Base-by-base conservation (phyloP, 1,140 invertebrate species). In the Magallana ariakensis region DNA sequence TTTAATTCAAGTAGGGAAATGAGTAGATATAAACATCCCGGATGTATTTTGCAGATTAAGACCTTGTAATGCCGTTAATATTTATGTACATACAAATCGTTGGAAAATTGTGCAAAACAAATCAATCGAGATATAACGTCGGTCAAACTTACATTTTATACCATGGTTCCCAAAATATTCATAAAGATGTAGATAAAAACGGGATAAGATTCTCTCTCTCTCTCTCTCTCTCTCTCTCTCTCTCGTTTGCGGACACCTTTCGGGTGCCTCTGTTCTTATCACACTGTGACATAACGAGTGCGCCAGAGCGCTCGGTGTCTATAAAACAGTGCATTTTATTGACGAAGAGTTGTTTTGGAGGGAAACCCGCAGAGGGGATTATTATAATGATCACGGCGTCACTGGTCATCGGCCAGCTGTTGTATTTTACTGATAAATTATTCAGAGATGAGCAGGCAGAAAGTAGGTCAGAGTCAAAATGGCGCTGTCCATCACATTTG, bases 351-450 rank as follows among this genome's bases (percentile, higher is more conserved):
- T 75, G 66, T 75, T 75, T 75, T 75, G 66, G 66, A 75, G 66
- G 66, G 66, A 75, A 75, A 22, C 66, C 66, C 66, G 22, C 66
- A 26, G 66, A 75, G 66, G 66, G 66, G 66, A 75, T 75, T 75
- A 75, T 75, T 33, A 75, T 75, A 75, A 75, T 75, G 66, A 75
- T 75, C 66, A 75, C 66, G 66, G 22, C 22, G 19, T 75, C 66
- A 26, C 66, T 75, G 66, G 66, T 75, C 66, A 75, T 75, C 66
- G 66, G 66, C 66, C 66, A 75, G 66, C 66, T 75, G 66, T 75
- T 75, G 66, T 75, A 75, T 75, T 75, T 75, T 75, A 75, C 66
- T 75, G 66, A 75, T 75, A 75, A 75, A 75, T 75, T 75, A 75
- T 75, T 75, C 66, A 75, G 66, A 75, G 66, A 75, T 75, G 66